These are phyloP conservation scores for Saccostrea glomerata DNA, from an alignment of 1,140 invertebrate species.

Conservation along the genomic window DNA sequence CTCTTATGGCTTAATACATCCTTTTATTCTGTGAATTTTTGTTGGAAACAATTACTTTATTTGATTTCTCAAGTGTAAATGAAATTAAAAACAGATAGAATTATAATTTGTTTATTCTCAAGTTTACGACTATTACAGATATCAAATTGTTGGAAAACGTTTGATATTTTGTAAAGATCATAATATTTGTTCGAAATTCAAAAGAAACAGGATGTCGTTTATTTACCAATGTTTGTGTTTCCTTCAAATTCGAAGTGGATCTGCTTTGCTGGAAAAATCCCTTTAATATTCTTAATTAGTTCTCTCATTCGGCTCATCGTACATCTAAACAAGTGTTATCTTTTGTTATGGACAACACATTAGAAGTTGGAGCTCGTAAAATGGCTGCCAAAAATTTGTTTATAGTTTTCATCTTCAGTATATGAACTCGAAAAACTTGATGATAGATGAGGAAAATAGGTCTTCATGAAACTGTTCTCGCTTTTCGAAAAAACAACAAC, in stretches of 20 bases:
- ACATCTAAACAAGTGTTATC: conserved; percentile 24
- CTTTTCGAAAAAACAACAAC: not conserved
- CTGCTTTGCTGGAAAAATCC: not conserved
- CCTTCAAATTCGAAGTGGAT: not conserved
- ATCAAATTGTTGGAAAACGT: not conserved
- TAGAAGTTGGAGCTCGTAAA: not conserved
- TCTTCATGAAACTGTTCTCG: too few species aligned
- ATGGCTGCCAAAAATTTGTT: conserved; percentile 7
- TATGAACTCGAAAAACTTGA: not conserved
- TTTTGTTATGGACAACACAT: conserved; percentile 26
- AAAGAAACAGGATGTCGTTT: not conserved
- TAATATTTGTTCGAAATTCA: conserved; percentile 6
- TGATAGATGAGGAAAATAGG: not conserved
- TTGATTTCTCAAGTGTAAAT: too few species aligned
- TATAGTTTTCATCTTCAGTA: conserved; percentile 12
- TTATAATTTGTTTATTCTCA: too few species aligned
- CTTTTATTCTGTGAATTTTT: too few species aligned
- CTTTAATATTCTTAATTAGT: not conserved
- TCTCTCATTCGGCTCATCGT: not conserved
- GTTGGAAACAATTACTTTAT: too few species aligned
- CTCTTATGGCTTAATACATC: too few species aligned
- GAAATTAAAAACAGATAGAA: too few species aligned
- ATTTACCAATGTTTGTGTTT: conserved; percentile 4
- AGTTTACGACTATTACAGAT: too few species aligned
- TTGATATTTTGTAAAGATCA: not conserved